Evolutionary conservation across 2,888 invertebrate species (phyloP).

Genomic region (Hypena proboscidalis): DNA sequence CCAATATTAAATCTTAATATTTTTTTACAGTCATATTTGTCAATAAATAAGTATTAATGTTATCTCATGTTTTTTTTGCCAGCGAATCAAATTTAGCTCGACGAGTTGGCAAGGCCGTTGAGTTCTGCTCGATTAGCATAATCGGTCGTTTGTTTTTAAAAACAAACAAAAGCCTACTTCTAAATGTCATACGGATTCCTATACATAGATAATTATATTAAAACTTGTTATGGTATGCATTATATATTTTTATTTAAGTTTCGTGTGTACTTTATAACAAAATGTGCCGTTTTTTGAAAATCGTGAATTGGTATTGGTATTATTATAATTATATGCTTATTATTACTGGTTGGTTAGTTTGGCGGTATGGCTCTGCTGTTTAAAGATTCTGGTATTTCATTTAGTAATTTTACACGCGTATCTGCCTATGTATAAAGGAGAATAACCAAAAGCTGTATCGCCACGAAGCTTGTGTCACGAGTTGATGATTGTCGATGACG

Average conservation of each 20-base stretch:
- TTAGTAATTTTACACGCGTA: no score
- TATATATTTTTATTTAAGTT: slow-evolving; percentile 1
- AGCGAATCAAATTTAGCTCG: slow-evolving; percentile 44
- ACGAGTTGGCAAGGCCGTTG: slow-evolving; percentile 43
- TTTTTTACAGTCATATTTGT: not conserved
- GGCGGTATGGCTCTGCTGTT: no score
- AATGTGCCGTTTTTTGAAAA: no score
- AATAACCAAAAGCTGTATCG: no score
- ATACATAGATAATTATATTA: slow-evolving; percentile 11
- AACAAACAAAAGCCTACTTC: slow-evolving; percentile 39
- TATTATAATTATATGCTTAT: not conserved
- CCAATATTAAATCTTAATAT: slow-evolving; percentile 1
- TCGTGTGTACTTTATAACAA: no score
- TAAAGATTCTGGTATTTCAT: no score
- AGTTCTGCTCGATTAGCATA: slow-evolving; percentile 51
- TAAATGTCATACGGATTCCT: slow-evolving; percentile 32
- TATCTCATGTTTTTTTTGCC: slow-evolving; percentile 14
- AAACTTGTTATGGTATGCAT: slow-evolving; percentile 14
- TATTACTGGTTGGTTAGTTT: not conserved
- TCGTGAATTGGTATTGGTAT: no score
- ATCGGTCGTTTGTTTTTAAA: slow-evolving; percentile 25
- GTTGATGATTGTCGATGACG: no score
- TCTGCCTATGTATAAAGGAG: no score
- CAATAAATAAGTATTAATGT: not conserved
- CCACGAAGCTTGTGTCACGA: no score